phyloP scores from a whole-genome alignment of 2,113 vertebrate species.

The Cebidichthys violaceus region DNA sequence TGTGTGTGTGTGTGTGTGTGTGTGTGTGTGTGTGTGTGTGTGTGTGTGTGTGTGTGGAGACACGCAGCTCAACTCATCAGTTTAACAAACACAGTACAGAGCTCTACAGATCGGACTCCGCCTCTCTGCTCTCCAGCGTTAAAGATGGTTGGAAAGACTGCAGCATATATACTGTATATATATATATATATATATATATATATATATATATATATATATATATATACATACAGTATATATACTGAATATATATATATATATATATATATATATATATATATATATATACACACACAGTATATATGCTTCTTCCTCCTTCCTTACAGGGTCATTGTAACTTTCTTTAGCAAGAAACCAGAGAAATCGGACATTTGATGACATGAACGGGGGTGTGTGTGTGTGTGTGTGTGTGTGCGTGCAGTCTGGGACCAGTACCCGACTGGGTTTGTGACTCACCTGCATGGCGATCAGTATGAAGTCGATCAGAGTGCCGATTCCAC shows the following conservation, averaged over 20 bases:
- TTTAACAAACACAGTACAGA: neutral
- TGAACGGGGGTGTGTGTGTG: neutral
- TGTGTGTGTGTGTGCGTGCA: neutral
- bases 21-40: neutral
- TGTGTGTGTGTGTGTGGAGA: neutral
- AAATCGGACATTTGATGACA: neutral
- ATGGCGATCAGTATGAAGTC: slow-evolving; percentile 98
- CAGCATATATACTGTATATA: neutral
- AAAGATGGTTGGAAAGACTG: neutral
- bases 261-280: neutral
- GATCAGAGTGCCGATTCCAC: slow-evolving; percentile 96
- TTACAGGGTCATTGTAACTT: neutral
- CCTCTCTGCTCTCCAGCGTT: too few relatives aligned
- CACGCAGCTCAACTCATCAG: neutral
- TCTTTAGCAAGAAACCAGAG: too few relatives aligned
- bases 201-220: neutral
- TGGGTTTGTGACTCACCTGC: slow-evolving; percentile 88
- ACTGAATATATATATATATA: too few relatives aligned
- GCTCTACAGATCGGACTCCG: neutral
- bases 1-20: neutral
- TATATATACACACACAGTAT: neutral
- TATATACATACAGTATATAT: too few relatives aligned
- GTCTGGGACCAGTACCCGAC: neutral
- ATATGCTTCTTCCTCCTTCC: too few relatives aligned
- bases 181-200: neutral